Conservation (phyloP, 2,888 invertebrate genomes). For the Clanis bilineata region DNA sequence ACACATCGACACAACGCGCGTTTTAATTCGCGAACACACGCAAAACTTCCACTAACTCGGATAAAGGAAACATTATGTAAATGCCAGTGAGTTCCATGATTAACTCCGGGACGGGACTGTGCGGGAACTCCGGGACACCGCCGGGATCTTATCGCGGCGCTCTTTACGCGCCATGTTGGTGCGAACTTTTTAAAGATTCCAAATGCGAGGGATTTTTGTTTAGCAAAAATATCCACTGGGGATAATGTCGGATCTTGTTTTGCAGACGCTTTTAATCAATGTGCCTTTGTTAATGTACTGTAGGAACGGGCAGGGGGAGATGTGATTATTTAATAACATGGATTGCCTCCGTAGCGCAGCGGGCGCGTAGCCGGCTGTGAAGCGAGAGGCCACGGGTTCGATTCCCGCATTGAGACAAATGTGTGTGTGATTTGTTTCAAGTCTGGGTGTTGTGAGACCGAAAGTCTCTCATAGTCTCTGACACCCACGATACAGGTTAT, state of each 20-base stretch:
- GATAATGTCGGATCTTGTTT: background rate
- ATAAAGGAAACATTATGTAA: conserved; percentile 75
- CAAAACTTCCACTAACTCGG: conserved; percentile 56
- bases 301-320: background rate
- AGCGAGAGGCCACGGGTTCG: too few species aligned
- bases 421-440: too few species aligned
- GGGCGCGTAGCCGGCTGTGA: too few species aligned
- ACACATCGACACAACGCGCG: background rate
- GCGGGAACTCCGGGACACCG: conserved; percentile 27
- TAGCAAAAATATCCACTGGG: background rate
- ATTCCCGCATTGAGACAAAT: too few species aligned
- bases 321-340: background rate
- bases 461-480: too few species aligned
- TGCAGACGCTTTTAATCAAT: conserved; percentile 1
- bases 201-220: background rate
- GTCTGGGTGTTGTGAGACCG: too few species aligned
- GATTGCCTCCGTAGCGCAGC: too few species aligned
- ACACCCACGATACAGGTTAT: too few species aligned
- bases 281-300: background rate
- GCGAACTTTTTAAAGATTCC: conserved; percentile 2
- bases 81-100: conserved; percentile 69
- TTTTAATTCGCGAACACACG: conserved; percentile 16
- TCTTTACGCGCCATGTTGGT: background rate
- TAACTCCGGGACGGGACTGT: conserved; percentile 52
- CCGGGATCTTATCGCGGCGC: conserved; percentile 44